phyloP scores from a whole-genome alignment of 2,113 vertebrate genomes.

The Neogobius melanostomus region DNA sequence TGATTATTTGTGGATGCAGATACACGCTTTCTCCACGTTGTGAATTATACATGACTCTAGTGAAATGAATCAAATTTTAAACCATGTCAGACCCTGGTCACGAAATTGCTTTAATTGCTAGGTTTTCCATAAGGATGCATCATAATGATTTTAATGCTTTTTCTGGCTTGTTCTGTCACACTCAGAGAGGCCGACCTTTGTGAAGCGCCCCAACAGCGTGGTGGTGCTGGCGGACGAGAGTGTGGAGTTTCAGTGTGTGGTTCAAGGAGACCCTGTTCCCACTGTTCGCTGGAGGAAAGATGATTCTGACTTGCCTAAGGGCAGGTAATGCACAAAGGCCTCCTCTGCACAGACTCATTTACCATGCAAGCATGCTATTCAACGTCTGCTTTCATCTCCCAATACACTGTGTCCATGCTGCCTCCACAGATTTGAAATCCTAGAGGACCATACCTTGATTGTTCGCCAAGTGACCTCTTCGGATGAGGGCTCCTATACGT shows the following conservation, averaged over 20 bases:
- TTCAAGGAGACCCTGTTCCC: slow-evolving; percentile 90
- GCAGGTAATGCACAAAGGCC: slow-evolving; percentile 78
- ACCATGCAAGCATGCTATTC: slow-evolving; percentile 16
- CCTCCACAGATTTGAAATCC: slow-evolving; percentile 85
- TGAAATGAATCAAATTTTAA: slow-evolving; percentile 4
- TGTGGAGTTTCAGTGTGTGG: slow-evolving; percentile 89
- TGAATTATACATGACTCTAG: slow-evolving; percentile 15
- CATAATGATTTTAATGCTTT: slow-evolving; percentile 1
- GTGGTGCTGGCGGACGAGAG: slow-evolving; percentile 89
- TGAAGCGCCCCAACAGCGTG: slow-evolving; percentile 87
- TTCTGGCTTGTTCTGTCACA: slow-evolving; percentile 1
- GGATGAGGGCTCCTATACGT: slow-evolving; percentile 92
- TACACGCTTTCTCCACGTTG: slow-evolving; percentile 26
- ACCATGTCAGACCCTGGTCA: neutral
- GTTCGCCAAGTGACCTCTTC: slow-evolving; percentile 84
- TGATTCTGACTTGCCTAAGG: slow-evolving; percentile 88
- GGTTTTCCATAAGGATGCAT: neutral
- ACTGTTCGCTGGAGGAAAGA: slow-evolving; percentile 94
- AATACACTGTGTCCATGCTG: slow-evolving; percentile 26
- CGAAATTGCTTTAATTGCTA: slow-evolving; percentile 9
- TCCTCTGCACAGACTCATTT: slow-evolving; percentile 16
- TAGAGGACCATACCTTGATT: slow-evolving; percentile 91
- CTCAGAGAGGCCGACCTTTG: slow-evolving; percentile 86
- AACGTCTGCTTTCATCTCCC: slow-evolving; percentile 35
- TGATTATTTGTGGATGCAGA: slow-evolving; percentile 39